Base-by-base conservation (phyloP, 2,888 invertebrate genomes). In the Diarsia rubi region DNA sequence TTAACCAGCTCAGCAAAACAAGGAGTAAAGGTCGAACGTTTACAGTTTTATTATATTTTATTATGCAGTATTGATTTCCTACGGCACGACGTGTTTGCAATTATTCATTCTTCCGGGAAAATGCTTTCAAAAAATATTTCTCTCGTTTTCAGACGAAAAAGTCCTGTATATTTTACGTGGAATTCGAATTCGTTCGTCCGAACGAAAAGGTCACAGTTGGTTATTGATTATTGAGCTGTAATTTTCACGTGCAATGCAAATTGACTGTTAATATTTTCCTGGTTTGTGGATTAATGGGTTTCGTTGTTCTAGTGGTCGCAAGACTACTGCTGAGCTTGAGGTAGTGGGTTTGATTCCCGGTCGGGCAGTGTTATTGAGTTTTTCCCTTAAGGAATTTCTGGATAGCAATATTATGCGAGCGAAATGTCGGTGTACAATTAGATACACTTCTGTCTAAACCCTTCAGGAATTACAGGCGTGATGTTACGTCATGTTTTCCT, bases 11-110 rank as follows among this genome's bases (percentile, higher is more conserved):
- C 16, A 31, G 9, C n/a, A n/a, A 45, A 67, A 52, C 37, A 59
- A 21, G 6, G 4, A 52, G 6, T 57, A 31, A 31, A 74, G 69
- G 60, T 65, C 47, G 44, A 19, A 24, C 24, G 9, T 49, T 42
- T 6, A 59, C 6, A 19, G 27, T n/a, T 44, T 63, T 21, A n/a
- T n/a, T n/a, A n/a, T n/a, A n/a, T 31, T 69, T 63, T 82, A 37
- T 27, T 21, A 63, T 79, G 66, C 77, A 75, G 45, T 66, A 79
- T 75, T 44, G 65, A 79, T 79, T 81, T 44, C 3, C 1, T 49
- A 12, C 31, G 37, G 44, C 79, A 76, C 62, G 82, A 76, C 62
- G 82, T 70, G 69, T 57, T 27, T 24, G 45, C 44, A 57, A 57
- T 80, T 11, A 45, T 24, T 21, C 49, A 57, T 8, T 45, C 6